Percentiles rank a stretch among this genome's conserved stretches.
These are phyloP conservation scores for Anastatus disparis DNA, from an alignment of 1,140 invertebrate genomes.

Conservation along the genomic window DNA sequence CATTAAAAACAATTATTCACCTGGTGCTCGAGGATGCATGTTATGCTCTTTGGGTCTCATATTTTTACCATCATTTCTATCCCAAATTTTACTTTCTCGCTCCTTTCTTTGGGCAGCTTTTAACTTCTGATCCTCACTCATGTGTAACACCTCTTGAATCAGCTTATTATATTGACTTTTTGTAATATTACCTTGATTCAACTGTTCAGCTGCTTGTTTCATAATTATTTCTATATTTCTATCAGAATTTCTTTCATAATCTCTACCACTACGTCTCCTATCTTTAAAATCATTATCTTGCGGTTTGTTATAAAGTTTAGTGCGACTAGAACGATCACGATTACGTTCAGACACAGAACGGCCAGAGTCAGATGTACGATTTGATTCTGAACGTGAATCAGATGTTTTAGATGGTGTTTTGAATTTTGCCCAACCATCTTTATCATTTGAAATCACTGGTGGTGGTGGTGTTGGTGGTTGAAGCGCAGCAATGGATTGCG, in stretches of 20 bases:
- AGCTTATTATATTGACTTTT: conserved; percentile 83
- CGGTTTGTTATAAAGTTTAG: conserved; percentile 68
- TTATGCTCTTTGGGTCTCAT: conserved; percentile 34
- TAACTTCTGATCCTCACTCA: conserved; percentile 82
- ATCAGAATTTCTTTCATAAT: conserved; percentile 66
- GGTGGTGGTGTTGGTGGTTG: conserved; percentile 60
- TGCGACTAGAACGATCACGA: not conserved
- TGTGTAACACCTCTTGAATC: conserved; percentile 80
- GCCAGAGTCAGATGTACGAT: not conserved
- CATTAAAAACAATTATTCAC: not conserved
- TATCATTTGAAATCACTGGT: conserved; percentile 62
- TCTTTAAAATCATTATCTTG: conserved; percentile 56
- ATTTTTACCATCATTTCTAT: conserved; percentile 27
- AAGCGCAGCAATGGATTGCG: conserved; percentile 61
- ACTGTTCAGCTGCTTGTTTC: conserved; percentile 83
- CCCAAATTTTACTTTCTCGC: conserved; percentile 45
- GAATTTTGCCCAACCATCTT: conserved; percentile 65
- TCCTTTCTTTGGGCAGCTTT: conserved; percentile 80
- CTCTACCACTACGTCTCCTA: conserved; percentile 51
- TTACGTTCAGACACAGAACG: not conserved
- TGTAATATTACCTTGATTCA: conserved; percentile 79
- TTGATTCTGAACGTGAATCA: not conserved
- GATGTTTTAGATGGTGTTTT: conserved; percentile 50
- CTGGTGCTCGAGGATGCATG: conserved; percentile 31
- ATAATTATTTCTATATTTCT: conserved; percentile 82